Evolutionary conservation across 2,113 vertebrate genomes (phyloP), one percentile per base, ranked within the genome.

Genomic region (Anguilla rostrata): DNA sequence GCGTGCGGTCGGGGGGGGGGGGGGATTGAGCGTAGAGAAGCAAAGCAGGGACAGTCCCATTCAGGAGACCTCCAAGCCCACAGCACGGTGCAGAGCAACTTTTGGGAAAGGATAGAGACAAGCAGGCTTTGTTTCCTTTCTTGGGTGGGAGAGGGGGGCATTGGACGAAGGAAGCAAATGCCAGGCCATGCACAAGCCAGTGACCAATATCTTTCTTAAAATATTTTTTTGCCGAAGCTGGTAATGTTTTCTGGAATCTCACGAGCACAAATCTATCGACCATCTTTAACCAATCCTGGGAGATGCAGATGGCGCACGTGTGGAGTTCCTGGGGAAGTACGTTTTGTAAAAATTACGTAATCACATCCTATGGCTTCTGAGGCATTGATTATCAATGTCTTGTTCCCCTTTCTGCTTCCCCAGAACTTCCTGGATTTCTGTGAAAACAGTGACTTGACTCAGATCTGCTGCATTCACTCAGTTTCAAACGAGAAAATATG

Each of bases 161-260:
- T 26, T 26, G 41, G 46, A 53, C 12, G 7, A 8, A 81, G 89
- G 87, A 92, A 91, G 90, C 91, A 88, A 89, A 92, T 88, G 89
- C 82, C 85, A 85, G 90, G 57, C 84, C 94, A 93, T 94, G 94
- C 92, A 91, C 84, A 86, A 63, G 82, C 88, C 86, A 34, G 20
- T 49, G 81, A 71, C 88, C 88, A 87, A 81, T 85, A 81, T 82
- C 39, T 39, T 75, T 26, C 39, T 34, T 34, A 34, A 34, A 34
- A 34, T 26, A 83, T 82, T 82, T 41, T 56, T 75, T 26, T 46
- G 3, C 14, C 83, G 79, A 20, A 4, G 46, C 57, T n/a, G 39
- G 39, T 5, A 79, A 14, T 84, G n/a, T 81, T 84, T 87, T 29
- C 87, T 87, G 83, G 86, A 86, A 78, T 85, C 89, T 40, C 22